Evolutionary conservation across 2,888 invertebrate genomes (phyloP).

Genomic region (Psylliodes chrysocephalus): DNA sequence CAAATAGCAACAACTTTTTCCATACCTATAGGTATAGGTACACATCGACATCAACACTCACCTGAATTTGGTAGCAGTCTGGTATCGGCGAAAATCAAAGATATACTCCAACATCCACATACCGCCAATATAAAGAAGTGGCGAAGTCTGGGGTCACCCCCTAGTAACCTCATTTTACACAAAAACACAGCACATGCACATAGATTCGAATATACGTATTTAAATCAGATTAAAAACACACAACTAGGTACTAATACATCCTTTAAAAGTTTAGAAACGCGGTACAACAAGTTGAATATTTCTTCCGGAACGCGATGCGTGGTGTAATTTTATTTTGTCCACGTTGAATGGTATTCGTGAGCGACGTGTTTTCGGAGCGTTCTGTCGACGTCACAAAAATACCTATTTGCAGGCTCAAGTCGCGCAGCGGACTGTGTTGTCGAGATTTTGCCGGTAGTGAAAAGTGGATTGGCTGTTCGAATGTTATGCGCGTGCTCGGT

Average conservation of each 20-base stretch:
- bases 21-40: too few species aligned
- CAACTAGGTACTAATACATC: conserved; percentile 29
- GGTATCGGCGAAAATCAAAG: conserved; percentile 53
- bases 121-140: conserved; percentile 49
- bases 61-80: conserved; percentile 47
- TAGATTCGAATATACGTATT: conserved; percentile 33
- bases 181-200: conserved; percentile 46
- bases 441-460: conserved; percentile 25
- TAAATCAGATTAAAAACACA: conserved; percentile 39
- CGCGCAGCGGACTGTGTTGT: conserved; percentile 11
- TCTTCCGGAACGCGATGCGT: not conserved
- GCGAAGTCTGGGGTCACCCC: conserved; percentile 52
- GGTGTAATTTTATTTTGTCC: not conserved
- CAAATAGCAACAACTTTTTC: not conserved
- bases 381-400: not conserved
- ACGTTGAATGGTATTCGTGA: not conserved
- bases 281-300: not conserved
- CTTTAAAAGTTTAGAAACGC: not conserved
- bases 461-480: conserved; percentile 23
- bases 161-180: conserved; percentile 56
- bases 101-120: conserved; percentile 52
- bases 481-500: conserved; percentile 11
- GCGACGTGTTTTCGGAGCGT: not conserved
- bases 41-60: conserved; percentile 22
- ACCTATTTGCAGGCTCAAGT: not conserved